Conservation (phyloP, 2,797 vertebrate genomes). For the Clarias fuscus region DNA sequence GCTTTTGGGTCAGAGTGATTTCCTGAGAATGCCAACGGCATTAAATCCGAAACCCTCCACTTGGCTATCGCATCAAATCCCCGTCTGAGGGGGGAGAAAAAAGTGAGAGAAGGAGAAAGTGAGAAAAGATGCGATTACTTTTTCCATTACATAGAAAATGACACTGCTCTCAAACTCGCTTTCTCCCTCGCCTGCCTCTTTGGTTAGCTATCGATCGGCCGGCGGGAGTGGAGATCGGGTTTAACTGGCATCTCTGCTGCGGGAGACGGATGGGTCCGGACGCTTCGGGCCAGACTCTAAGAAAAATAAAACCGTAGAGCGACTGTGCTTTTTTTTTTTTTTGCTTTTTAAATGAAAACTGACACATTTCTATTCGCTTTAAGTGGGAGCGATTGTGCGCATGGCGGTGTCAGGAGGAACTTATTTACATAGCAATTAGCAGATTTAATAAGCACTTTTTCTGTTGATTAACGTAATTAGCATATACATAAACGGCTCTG, state of each 20-base stretch:
- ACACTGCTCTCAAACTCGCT: conserved; percentile 41
- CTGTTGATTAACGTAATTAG: conserved; percentile 65
- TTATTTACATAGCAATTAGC: conserved; percentile 67
- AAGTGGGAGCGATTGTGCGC: conserved; percentile 58
- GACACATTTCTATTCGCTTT: conserved; percentile 62
- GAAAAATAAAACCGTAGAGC: conserved; percentile 41
- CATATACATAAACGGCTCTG: conserved; percentile 56
- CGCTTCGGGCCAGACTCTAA: conserved; percentile 32
- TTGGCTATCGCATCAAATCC: conserved; percentile 63
- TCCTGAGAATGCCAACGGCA: conserved; percentile 5
- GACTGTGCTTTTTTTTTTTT: not conserved
- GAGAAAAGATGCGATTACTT: conserved; percentile 62
- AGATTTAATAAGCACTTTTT: conserved; percentile 62
- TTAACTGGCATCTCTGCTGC: conserved; percentile 54
- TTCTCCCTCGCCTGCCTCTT: conserved; percentile 41
- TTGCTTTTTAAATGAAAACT: conserved; percentile 59
- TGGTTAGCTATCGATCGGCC: conserved; percentile 54
- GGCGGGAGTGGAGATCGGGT: conserved; percentile 54
- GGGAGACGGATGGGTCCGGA: conserved; percentile 51
- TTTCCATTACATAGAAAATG: conserved; percentile 63
- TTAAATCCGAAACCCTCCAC: conserved; percentile 58
- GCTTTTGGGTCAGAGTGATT: not conserved
- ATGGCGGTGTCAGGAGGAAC: conserved; percentile 57
- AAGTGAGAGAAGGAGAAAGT: conserved; percentile 37
- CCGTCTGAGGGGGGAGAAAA: conserved; percentile 46